phyloP scores from a whole-genome alignment of 2,797 vertebrate genomes.

The Micrastur ruficollis region DNA sequence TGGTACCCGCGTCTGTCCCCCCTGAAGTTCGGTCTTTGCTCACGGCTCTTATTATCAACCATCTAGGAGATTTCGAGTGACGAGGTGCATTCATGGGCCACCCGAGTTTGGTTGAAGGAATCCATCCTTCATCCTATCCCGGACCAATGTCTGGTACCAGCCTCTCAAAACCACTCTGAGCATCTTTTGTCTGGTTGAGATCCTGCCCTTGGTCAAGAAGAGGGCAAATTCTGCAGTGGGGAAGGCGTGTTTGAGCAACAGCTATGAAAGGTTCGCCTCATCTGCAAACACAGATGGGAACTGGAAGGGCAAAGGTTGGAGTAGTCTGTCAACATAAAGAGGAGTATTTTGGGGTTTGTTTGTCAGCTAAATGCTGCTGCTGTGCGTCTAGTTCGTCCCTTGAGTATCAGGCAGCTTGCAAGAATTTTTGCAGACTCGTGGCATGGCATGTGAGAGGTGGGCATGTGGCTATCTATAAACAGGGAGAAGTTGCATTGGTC shows the following conservation, averaged over 20 bases:
- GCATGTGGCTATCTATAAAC: rapidly evolving
- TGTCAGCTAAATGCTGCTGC: background rate
- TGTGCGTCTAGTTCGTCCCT: background rate
- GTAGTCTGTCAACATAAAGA: background rate
- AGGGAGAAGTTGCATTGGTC: background rate
- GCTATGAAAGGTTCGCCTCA: background rate
- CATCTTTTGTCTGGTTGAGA: background rate
- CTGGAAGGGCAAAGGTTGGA: background rate
- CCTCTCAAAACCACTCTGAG: background rate
- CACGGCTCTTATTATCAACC: background rate
- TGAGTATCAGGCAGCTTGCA: background rate
- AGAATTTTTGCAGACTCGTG: background rate
- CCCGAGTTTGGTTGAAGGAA: background rate
- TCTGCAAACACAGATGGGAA: background rate
- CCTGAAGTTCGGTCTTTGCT: background rate
- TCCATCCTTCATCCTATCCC: background rate
- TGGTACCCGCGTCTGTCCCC: background rate
- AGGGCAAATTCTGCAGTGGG: background rate
- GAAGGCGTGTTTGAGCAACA: background rate
- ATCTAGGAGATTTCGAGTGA: background rate
- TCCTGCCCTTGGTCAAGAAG: background rate
- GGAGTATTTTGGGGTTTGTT: background rate
- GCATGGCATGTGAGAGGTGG: background rate
- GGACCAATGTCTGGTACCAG: background rate
- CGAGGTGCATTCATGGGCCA: background rate